phyloP scores from a whole-genome alignment of 2,113 vertebrate species.

The Myrmecobius fasciatus region DNA sequence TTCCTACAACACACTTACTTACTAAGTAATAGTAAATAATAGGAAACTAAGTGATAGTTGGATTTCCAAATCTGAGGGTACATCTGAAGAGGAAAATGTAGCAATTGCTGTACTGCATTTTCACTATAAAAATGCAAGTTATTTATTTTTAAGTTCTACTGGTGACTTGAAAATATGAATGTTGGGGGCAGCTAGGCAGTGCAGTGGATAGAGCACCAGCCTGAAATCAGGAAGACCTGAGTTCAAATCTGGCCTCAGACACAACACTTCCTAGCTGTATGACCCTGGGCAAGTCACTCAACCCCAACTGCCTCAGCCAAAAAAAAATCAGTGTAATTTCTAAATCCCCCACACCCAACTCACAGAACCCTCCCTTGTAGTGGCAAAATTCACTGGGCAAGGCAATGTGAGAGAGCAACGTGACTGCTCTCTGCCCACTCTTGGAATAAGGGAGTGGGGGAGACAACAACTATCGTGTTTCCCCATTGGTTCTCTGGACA shows the following conservation, averaged over 20 bases:
- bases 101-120: not conserved
- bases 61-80: not conserved
- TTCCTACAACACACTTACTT: not conserved
- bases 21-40: not conserved
- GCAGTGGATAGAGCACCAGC: no score
- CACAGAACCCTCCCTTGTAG: not conserved
- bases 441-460: not conserved
- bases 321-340: not conserved
- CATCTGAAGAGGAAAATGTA: not conserved
- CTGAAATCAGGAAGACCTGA: no score
- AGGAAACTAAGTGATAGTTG: not conserved
- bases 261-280: no score
- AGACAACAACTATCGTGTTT: not conserved
- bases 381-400: not conserved
- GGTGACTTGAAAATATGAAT: not conserved
- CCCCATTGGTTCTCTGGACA: not conserved
- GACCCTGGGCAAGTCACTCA: no score
- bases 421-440: not conserved
- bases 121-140: not conserved
- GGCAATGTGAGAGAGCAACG: no score
- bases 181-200: no score
- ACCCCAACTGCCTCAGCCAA: no score
- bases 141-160: not conserved
- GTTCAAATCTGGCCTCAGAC: no score
- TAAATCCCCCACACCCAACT: not conserved